These are phyloP conservation scores for Pongo pygmaeus DNA, from an alignment of 2,113 vertebrate genomes.

Conservation along the genomic window DNA sequence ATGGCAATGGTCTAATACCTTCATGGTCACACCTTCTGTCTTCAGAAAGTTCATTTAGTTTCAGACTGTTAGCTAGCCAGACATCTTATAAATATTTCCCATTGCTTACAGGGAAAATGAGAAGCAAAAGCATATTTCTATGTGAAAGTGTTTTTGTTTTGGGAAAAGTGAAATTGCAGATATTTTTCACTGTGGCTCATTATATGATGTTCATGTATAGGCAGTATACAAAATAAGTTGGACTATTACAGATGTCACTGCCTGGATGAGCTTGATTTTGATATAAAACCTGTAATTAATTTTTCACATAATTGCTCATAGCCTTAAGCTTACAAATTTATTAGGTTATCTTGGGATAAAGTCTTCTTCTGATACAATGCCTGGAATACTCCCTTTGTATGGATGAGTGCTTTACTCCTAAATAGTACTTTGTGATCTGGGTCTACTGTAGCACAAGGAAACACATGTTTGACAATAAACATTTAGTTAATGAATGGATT, in stretches of 20 bases:
- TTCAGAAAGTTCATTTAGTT: not conserved
- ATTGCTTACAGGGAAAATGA: not conserved
- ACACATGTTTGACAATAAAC: not conserved
- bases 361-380: not conserved
- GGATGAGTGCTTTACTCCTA: not conserved
- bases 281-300: not conserved
- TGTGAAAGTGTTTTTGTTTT: not conserved
- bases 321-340: not conserved
- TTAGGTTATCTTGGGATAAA: not conserved
- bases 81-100: not conserved
- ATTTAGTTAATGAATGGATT: slow-evolving; percentile 37
- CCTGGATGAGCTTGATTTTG: not conserved
- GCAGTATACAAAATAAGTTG: not conserved
- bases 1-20: not conserved
- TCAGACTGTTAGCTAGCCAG: not conserved
- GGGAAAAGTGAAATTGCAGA: not conserved
- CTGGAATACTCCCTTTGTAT: not conserved
- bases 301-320: not conserved
- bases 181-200: not conserved
- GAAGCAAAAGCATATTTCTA: not conserved
- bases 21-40: not conserved
- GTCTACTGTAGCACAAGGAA: not conserved
- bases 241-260: not conserved
- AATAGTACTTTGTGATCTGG: not conserved
- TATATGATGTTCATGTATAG: not conserved